Evolutionary conservation across 2,888 invertebrate genomes (phyloP), one percentile per base, ranked within the genome.

Genomic region (Ormyrus labotus): DNA sequence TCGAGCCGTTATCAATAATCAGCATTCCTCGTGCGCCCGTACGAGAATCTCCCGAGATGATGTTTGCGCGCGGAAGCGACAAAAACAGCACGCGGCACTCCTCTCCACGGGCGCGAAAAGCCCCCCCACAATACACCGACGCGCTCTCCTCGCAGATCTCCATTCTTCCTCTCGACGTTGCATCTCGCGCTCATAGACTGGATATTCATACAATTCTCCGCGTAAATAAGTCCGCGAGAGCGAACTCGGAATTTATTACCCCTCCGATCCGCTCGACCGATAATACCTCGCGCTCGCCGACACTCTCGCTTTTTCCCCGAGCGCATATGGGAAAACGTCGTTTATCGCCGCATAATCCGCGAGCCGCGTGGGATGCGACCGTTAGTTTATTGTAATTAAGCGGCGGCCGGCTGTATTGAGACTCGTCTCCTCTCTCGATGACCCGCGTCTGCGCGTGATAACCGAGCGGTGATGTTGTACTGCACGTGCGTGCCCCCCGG

Each of bases 381-480:
- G 77, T 70, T 78, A 78, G 19, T 70, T 78, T 71, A 78, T 78
- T 71, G 71, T 78, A 78, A 78, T 71, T 71, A 78, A 71, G 65
- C 69, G 51, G 57, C 76, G 11, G 68, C 45, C 45, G 53, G 6
- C 6, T 6, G 48, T 55, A 70, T 64, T 64, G 58, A 70, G 48
- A 58, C 34, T 60, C 48, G 11, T 63, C 6, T 50, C 5, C 47
- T 63, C 13, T 45, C 34, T n/a, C 50, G 1, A 19, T 19, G 19
- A 1, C 19, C 34, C 48, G 7, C 7, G 11, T 11, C 61, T 19
- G 47, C 47, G 10, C 47, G 69, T 2, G n/a, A 69, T 57, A 69
- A 10, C 57, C 8, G 11, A 9, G 48, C 10, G 11, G 50, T 70
- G 34, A 70, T 60, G 50, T 70, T 70, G 60, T 11, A 34, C 48